Evolutionary conservation across 2,113 vertebrate species (phyloP).

Genomic region (Glaucomys volans): DNA sequence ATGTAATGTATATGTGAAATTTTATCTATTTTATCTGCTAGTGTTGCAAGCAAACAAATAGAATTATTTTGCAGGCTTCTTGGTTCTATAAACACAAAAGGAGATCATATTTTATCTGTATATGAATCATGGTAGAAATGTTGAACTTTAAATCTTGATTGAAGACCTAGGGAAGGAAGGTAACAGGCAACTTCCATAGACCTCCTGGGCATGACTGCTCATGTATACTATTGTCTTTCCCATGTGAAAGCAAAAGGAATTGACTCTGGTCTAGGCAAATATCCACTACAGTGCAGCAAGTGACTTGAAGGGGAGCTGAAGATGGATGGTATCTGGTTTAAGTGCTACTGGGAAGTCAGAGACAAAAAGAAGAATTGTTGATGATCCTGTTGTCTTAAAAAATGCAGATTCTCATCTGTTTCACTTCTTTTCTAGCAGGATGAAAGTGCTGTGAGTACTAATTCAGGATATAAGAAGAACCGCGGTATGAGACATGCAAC

Average conservation of each 20-base stretch:
- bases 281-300: neutral
- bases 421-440: neutral
- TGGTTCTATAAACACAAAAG: neutral
- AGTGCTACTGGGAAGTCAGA: neutral
- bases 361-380: neutral
- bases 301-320: neutral
- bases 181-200: neutral
- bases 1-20: neutral
- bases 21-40: neutral
- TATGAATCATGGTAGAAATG: neutral
- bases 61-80: neutral
- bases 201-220: neutral
- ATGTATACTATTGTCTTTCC: neutral
- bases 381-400: neutral
- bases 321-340: neutral
- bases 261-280: neutral
- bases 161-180: neutral
- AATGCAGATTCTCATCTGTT: neutral
- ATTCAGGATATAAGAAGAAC: fast-evolving
- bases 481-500: neutral
- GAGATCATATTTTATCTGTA: neutral
- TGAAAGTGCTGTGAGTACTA: neutral
- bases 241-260: neutral
- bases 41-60: neutral
- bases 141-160: neutral